phyloP scores from a whole-genome alignment of 2,113 vertebrate genomes.

The Embiotoca jacksoni region DNA sequence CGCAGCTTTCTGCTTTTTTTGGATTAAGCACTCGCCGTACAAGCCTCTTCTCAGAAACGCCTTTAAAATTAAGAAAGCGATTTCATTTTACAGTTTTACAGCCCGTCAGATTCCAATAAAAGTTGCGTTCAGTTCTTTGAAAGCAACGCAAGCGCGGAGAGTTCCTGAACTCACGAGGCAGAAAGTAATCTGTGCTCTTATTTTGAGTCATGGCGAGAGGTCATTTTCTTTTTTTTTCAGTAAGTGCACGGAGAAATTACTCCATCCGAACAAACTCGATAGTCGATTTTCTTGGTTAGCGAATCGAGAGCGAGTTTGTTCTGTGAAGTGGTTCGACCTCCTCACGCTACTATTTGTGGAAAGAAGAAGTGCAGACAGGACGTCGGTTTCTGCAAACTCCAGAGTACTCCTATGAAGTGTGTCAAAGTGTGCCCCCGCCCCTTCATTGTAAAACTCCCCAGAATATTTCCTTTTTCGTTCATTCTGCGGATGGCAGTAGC shows the following conservation, averaged over 20 bases:
- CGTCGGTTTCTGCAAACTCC: neutral
- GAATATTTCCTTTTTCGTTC: slow-evolving; percentile 22
- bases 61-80: no score
- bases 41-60: no score
- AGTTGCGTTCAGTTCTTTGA: slow-evolving; percentile 41
- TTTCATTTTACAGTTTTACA: neutral
- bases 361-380: slow-evolving; percentile 47
- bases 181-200: neutral
- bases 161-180: neutral
- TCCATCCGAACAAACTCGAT: no score
- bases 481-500: slow-evolving; percentile 4
- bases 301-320: neutral
- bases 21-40: no score
- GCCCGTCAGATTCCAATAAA: neutral
- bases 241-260: no score
- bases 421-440: slow-evolving; percentile 37
- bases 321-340: neutral
- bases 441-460: neutral
- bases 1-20: no score
- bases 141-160: slow-evolving; percentile 3
- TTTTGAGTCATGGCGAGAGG: slow-evolving; percentile 26
- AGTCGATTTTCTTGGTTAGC: no score
- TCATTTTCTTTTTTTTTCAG: no score
- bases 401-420: slow-evolving; percentile 1
- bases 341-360: slow-evolving; percentile 27